Evolutionary conservation across 1,140 invertebrate species (phyloP).

Genomic region (Chrysomallon squamiferum): DNA sequence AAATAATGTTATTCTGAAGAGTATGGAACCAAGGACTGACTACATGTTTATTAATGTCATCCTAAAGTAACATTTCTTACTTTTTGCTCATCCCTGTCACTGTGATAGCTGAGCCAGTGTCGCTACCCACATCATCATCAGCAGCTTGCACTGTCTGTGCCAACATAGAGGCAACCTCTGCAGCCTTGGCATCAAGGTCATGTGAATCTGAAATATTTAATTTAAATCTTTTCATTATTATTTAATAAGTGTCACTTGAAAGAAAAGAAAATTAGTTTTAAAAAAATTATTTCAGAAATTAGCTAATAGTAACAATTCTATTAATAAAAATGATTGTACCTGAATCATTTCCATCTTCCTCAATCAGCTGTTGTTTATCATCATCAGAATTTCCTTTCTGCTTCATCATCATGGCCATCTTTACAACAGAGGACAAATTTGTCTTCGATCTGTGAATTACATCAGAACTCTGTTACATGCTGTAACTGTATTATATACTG

Average conservation of each 20-base stretch:
- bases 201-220: conserved; percentile 37
- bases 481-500: neutral
- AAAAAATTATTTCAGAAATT: too few species aligned
- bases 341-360: conserved; percentile 21
- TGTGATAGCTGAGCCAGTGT: conserved; percentile 16
- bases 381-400: conserved; percentile 31
- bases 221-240: too few species aligned
- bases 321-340: too few species aligned
- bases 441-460: neutral
- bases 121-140: conserved; percentile 43
- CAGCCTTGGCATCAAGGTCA: conserved; percentile 52
- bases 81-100: conserved; percentile 17
- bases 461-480: neutral
- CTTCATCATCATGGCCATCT: conserved; percentile 39
- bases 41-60: too few species aligned
- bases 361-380: conserved; percentile 40
- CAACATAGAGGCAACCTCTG: conserved; percentile 56
- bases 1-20: too few species aligned
- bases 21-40: too few species aligned
- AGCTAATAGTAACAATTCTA: too few species aligned
- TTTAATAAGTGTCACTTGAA: too few species aligned
- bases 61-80: conserved; percentile 12
- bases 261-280: too few species aligned
- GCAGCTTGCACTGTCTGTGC: conserved; percentile 32
- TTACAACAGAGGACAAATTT: conserved; percentile 41